A percentile compares a stretch with the other conserved stretches of the same genome.
Conservation (phyloP, 92 coral and sea anemone genomes). For the Metridium senile region DNA sequence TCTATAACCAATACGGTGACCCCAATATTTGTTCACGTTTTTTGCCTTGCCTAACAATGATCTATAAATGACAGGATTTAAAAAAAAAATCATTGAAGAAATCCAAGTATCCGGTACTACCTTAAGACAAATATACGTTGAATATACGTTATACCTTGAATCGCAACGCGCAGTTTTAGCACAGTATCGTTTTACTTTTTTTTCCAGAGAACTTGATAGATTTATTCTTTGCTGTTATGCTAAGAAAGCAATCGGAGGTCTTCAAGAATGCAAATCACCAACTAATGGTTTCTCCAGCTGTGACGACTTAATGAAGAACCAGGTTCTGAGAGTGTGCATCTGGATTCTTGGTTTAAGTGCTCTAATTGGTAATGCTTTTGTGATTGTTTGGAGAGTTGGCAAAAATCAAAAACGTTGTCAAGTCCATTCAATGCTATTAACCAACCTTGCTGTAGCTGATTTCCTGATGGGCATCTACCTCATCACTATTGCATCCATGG, state of each 20-base stretch:
- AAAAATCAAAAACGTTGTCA: constrained; percentile 30
- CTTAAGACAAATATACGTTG: too few relatives aligned
- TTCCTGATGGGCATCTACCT: constrained; percentile 73
- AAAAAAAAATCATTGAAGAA: too few relatives aligned
- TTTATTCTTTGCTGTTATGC: constrained; percentile 64
- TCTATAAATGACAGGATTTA: too few relatives aligned
- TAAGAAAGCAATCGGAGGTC: constrained; percentile 41
- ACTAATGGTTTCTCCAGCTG: constrained; percentile 69
- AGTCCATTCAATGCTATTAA: constrained; percentile 51
- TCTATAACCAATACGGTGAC: too few relatives aligned
- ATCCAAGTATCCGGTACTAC: too few relatives aligned
- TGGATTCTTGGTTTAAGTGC: constrained; percentile 71
- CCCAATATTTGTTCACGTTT: too few relatives aligned
- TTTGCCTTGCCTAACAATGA: too few relatives aligned
- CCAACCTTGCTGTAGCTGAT: constrained; percentile 65
- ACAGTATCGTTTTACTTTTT: too few relatives aligned
- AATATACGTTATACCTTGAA: too few relatives aligned
- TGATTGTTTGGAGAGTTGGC: constrained; percentile 50
- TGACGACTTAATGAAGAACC: constrained; percentile 75
- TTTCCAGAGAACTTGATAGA: constrained; percentile 50
- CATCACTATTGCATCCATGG: constrained; percentile 62
- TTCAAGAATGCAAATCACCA: constrained; percentile 52
- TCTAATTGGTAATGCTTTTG: constrained; percentile 53
- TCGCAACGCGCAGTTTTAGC: too few relatives aligned
- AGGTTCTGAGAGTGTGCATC: constrained; percentile 48